A percentile compares a stretch with the other conserved stretches of the same genome.
phyloP scores from a whole-genome alignment of 2,113 vertebrate species.

The Pseudois nayaur region DNA sequence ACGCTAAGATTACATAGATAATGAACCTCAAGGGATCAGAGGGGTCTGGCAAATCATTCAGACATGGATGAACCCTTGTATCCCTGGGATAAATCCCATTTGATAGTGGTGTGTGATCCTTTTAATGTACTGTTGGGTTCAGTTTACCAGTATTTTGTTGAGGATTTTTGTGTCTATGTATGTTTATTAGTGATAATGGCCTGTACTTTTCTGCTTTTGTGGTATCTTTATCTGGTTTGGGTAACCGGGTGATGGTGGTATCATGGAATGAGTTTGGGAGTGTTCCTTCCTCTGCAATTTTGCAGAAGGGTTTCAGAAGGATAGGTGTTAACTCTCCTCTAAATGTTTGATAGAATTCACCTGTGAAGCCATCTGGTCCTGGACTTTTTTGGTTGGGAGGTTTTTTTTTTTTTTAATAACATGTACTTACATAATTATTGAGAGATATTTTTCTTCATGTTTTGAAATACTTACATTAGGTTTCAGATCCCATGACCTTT shows the following conservation, averaged over 20 bases:
- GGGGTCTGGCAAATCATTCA: not conserved
- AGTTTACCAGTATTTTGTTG: not conserved
- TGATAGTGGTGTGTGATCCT: not conserved
- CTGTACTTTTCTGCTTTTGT: not conserved
- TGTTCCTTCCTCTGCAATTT: not conserved
- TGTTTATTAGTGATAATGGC: not conserved
- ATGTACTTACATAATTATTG: not conserved
- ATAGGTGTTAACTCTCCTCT: not conserved
- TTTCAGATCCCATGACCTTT: not conserved
- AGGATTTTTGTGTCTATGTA: not conserved
- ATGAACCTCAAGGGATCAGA: not conserved
- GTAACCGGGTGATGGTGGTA: not conserved
- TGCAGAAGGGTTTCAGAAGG: not conserved
- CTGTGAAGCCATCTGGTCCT: not conserved
- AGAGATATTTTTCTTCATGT: not conserved
- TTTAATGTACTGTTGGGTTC: not conserved
- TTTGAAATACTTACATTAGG: not conserved
- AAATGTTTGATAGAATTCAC: not conserved
- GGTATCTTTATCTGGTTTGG: not conserved
- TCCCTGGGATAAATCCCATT: not conserved
- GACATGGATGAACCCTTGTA: not conserved
- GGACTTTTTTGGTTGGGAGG: not conserved
- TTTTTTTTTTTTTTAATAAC: not conserved
- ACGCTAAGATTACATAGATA: slow-evolving; percentile 17
- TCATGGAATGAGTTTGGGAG: not conserved